Evolutionary conservation across 2,113 vertebrate species (phyloP).

Genomic region (Oncorhynchus kisutch): DNA sequence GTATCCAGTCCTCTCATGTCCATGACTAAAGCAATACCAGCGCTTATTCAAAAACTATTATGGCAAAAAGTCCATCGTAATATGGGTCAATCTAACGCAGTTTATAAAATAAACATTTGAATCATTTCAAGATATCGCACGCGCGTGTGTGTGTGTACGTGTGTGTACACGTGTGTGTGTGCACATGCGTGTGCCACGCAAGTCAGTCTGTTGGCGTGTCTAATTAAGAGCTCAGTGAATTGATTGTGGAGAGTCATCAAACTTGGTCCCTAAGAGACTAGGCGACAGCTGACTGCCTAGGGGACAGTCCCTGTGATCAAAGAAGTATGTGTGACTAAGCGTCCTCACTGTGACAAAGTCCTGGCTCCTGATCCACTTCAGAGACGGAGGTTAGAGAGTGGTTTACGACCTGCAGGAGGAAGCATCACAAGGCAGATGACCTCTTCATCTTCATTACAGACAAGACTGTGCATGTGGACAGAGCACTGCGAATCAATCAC

Average conservation of each 20-base stretch:
- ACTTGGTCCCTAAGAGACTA: background rate
- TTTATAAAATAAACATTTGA: background rate
- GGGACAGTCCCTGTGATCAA: background rate
- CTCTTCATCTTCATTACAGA: background rate
- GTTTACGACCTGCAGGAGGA: slow-evolving; percentile 11
- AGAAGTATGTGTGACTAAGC: slow-evolving; percentile 5
- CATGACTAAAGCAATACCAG: slow-evolving; percentile 51
- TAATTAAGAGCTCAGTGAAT: background rate
- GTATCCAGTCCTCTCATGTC: slow-evolving; percentile 10
- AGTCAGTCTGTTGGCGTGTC: background rate
- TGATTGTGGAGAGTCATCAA: background rate
- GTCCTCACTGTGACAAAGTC: background rate
- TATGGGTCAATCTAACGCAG: slow-evolving; percentile 6
- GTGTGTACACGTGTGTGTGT: background rate
- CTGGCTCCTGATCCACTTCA: background rate
- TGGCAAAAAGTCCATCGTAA: slow-evolving; percentile 9
- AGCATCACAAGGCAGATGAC: background rate
- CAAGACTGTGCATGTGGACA: background rate
- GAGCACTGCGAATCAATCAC: slow-evolving; percentile 11
- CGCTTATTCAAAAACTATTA: slow-evolving; percentile 34
- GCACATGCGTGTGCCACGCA: background rate
- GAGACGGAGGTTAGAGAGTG: slow-evolving; percentile 24
- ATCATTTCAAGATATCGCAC: background rate
- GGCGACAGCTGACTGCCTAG: background rate
- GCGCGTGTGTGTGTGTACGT: background rate